Base-by-base conservation (phyloP, 2,113 vertebrate genomes). In the Calyptomena viridis region DNA sequence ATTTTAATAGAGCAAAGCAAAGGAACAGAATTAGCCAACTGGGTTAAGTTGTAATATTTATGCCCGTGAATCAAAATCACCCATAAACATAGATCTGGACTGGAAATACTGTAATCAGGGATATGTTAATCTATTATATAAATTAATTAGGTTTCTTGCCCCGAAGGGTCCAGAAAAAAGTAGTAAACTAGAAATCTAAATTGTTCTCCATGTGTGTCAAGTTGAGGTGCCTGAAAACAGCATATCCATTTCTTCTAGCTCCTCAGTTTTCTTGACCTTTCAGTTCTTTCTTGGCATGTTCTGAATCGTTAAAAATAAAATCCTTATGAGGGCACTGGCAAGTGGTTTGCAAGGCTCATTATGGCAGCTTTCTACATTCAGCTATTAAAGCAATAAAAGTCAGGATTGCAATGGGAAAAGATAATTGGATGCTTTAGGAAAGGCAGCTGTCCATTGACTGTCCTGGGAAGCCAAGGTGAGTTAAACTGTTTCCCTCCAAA, bases 231-330 rank as follows among this genome's bases (percentile, higher is more conserved):
- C 76, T 93, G 79, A 93, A 96, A 94, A 40, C 90, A 95, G 68
- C 92, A 64, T 96, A 95, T 93, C 82, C 52, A 90, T 97, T 96
- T 94, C 94, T 89, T 96, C 67, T 84, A 81, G 87, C 94, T 96
- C 88, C 94, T 96, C 92, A 81, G 85, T 95, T 96, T 94, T 94
- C 95, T 86, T 96, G 94, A 97, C 96, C 95, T 96, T 95, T 96
- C 63, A 44, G 68, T 77, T 92, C 92, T 95, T 96, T 84, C 94
- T 95, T 94, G 93, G 96, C 95, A 72, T 96, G 93, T 96, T 86
- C 88, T 67, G 49, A 88, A 97, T 92, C 4, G 72, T 94, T 96
- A 96, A 96, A 97, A 96, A 95, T 96, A 96, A 97, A 97, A 97
- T 92, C 95, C 94, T 96, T 95, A 93, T 95, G 93, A 89, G 87